These are phyloP conservation scores for Boleophthalmus pectinirostris DNA, from an alignment of 2,113 vertebrate species.

Conservation along the genomic window DNA sequence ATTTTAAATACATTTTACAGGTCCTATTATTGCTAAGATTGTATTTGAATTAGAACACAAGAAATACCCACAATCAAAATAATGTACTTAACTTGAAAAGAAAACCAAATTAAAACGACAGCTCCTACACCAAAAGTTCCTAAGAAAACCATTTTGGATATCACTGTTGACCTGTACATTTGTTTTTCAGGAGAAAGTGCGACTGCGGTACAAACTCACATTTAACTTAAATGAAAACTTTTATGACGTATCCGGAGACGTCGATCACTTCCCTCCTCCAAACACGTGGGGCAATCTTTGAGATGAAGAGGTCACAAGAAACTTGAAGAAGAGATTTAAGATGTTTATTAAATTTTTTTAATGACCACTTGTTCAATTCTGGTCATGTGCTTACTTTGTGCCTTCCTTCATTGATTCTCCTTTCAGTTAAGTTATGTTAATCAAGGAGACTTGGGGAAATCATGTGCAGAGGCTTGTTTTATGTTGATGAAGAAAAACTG, in stretches of 20 bases:
- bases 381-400: slow-evolving; percentile 57
- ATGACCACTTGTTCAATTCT: slow-evolving; percentile 43
- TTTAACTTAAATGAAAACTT: slow-evolving; percentile 88
- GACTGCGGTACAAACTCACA: slow-evolving; percentile 92
- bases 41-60: neutral
- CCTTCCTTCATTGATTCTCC: slow-evolving; percentile 54
- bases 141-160: neutral
- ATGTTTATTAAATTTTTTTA: slow-evolving; percentile 18
- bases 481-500: neutral
- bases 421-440: slow-evolving; percentile 14
- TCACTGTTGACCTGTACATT: neutral
- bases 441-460: slow-evolving; percentile 28
- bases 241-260: slow-evolving; percentile 91
- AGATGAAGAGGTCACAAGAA: slow-evolving; percentile 36
- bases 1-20: neutral
- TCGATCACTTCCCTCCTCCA: slow-evolving; percentile 93
- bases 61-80: too few species aligned
- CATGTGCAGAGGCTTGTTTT: slow-evolving; percentile 18
- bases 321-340: neutral
- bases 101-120: neutral
- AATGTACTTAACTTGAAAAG: too few species aligned
- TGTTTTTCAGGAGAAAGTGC: slow-evolving; percentile 89
- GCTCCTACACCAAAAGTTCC: neutral
- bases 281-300: slow-evolving; percentile 89
- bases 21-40: neutral